These are phyloP conservation scores for Pomacea maculata DNA, from an alignment of 1,140 invertebrate species.

Conservation along the genomic window DNA sequence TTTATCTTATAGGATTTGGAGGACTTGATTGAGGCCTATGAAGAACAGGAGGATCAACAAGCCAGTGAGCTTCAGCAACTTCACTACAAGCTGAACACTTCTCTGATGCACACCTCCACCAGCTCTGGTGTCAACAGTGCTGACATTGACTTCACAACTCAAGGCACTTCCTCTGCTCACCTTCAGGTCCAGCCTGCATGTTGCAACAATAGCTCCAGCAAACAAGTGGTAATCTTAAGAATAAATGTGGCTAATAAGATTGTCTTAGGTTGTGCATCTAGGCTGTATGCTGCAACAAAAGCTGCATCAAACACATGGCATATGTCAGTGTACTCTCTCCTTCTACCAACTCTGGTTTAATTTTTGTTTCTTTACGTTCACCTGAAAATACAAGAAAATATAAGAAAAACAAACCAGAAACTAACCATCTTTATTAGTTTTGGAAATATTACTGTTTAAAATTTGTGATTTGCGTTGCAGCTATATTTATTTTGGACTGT, in stretches of 20 bases:
- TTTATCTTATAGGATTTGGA: slow-evolving; percentile 39
- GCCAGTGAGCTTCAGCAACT: slow-evolving; percentile 31
- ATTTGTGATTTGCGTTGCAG: too few species aligned
- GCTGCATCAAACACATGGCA: too few species aligned
- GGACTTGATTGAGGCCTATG: slow-evolving; percentile 48
- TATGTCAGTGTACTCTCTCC: too few species aligned
- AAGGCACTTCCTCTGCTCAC: neutral
- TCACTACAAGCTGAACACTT: slow-evolving; percentile 37
- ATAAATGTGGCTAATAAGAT: neutral
- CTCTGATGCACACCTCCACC: slow-evolving; percentile 15
- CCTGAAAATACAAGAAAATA: too few species aligned
- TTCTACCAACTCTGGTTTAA: too few species aligned
- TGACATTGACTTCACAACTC: slow-evolving; percentile 10
- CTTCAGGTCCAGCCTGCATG: slow-evolving; percentile 1
- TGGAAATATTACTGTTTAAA: too few species aligned
- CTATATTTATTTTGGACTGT: too few species aligned
- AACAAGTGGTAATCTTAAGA: slow-evolving; percentile 14
- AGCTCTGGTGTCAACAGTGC: slow-evolving; percentile 2
- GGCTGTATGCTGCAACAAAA: too few species aligned
- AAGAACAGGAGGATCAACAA: slow-evolving; percentile 50
- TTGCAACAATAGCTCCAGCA: neutral
- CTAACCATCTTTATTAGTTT: too few species aligned
- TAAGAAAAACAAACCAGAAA: too few species aligned
- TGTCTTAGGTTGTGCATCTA: too few species aligned
- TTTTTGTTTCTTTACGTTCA: too few species aligned